Base-by-base conservation (phyloP, 2,797 vertebrate genomes). In the Sardinella longiceps region DNA sequence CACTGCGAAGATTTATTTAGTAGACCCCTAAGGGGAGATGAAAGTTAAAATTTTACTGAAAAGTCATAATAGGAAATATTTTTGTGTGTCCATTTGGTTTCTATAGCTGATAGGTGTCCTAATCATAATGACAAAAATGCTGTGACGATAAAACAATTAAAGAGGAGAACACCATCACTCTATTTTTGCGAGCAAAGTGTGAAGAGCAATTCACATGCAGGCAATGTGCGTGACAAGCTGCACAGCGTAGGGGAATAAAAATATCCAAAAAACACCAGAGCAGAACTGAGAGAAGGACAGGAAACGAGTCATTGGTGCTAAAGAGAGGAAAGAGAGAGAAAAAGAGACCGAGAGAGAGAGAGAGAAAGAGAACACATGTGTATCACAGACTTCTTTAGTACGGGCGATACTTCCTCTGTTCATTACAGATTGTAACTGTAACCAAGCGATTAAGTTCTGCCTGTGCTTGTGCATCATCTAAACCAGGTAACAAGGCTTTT, bases 221-320 rank as follows among this genome's bases (percentile, higher is more conserved):
- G n/a, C 28, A 77, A 74, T 74, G 84, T 74, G n/a, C 25, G 15
- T 9, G 14, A 37, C 66, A 39, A 83, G 60, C 74, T 14, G 2
- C 1, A 14, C 82, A 85, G 48, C 84, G 53, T 80, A n/a, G 25
- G 85, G 0, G 0, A 58, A 88, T 89, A 86, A 86, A 91, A 91
- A 92, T 93, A 91, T 89, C 88, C 85, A 89, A 85, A 87, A 88
- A 91, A 91, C 89, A 84, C 23, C 82, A 90, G 93, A 88, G 70
- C 87, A 93, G 93, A 94, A 94, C 91, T 93, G 87, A 89, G 82
- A 90, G 18, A 63, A 18, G 33, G 81, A 80, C 88, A 87, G 90
- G 90, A 91, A 90, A 81, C 23, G 18, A 84, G 86, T 88, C 53
- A 10, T 11, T 56, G 5, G 3, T 14, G 23, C 80, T 80, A 20